Evolutionary conservation across 2,888 invertebrate species (phyloP).

Genomic region (Dicranocentrus wangi): DNA sequence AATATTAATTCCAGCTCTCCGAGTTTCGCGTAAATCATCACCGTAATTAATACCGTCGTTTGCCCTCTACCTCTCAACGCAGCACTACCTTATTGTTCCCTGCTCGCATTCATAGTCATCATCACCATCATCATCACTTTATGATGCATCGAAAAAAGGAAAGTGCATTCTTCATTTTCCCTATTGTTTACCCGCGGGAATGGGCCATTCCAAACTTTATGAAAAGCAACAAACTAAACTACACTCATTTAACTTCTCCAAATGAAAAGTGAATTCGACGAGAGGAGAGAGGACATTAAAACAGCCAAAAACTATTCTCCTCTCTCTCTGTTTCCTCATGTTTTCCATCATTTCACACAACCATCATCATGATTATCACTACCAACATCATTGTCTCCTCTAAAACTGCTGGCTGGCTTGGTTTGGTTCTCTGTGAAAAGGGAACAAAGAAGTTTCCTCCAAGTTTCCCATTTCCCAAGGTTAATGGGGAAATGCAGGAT

Average conservation of each 20-base stretch:
- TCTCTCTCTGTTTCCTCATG: constrained; percentile 24
- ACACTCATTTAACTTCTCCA: constrained; percentile 32
- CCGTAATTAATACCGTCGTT: constrained; percentile 45
- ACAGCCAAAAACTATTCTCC: constrained; percentile 24
- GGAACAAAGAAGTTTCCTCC: too few species aligned
- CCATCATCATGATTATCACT: constrained; percentile 35
- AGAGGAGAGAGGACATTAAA: constrained; percentile 48
- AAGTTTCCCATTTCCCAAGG: too few species aligned
- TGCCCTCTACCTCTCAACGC: background rate
- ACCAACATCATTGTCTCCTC: constrained; percentile 51
- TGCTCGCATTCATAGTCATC: constrained; percentile 31
- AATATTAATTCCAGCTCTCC: constrained; percentile 15
- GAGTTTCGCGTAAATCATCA: constrained; percentile 47
- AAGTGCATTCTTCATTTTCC: too few species aligned
- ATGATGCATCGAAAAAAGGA: constrained; percentile 25
- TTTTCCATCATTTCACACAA: constrained; percentile 51
- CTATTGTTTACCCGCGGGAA: too few species aligned
- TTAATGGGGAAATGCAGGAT: too few species aligned
- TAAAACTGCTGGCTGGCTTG: too few species aligned
- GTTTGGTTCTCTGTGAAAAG: too few species aligned
- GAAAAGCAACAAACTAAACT: constrained; percentile 38
- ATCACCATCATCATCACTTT: constrained; percentile 33
- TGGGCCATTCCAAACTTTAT: constrained; percentile 23
- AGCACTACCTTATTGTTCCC: background rate
- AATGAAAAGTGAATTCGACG: constrained; percentile 34